Percentiles rank a stretch among this genome's conserved stretches.
Evolutionary conservation across 2,888 invertebrate genomes (phyloP).

Genomic region (Cerastoderma edule): DNA sequence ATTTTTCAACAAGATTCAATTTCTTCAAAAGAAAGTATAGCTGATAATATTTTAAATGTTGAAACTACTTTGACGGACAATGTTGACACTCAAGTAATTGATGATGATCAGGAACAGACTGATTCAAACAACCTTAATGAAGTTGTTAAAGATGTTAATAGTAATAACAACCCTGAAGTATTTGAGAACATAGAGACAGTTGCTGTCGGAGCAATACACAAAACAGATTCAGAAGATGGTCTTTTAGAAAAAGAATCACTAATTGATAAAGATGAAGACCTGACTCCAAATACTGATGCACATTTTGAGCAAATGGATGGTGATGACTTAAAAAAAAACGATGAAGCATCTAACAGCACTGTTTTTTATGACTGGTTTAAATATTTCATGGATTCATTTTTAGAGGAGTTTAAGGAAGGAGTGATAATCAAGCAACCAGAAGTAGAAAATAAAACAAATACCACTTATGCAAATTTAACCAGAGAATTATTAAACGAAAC

Average conservation of each 20-base stretch:
- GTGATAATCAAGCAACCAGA: constrained; percentile 40
- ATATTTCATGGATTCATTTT: constrained; percentile 68
- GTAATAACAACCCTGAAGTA: too few relatives aligned
- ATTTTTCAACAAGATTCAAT: too few relatives aligned
- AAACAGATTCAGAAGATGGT: background rate
- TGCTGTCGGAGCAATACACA: background rate
- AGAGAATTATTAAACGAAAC: constrained; percentile 23
- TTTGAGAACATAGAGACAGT: too few relatives aligned
- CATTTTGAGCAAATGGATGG: too few relatives aligned
- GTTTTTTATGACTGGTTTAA: constrained; percentile 51
- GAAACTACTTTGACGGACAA: too few relatives aligned
- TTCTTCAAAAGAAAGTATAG: too few relatives aligned
- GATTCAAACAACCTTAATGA: too few relatives aligned
- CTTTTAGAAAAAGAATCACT: background rate
- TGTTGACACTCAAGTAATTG: too few relatives aligned
- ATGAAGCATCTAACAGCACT: constrained; percentile 20
- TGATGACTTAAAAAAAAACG: constrained; percentile 4
- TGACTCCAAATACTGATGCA: too few relatives aligned
- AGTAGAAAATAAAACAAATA: constrained; percentile 35
- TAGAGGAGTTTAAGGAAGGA: constrained; percentile 70
- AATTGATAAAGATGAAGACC: background rate
- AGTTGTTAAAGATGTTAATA: too few relatives aligned
- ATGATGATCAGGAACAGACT: too few relatives aligned
- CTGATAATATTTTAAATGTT: too few relatives aligned
- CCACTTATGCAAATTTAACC: constrained; percentile 24